phyloP scores from a whole-genome alignment of 2,888 invertebrate species.

The Ernsta delagoae region DNA sequence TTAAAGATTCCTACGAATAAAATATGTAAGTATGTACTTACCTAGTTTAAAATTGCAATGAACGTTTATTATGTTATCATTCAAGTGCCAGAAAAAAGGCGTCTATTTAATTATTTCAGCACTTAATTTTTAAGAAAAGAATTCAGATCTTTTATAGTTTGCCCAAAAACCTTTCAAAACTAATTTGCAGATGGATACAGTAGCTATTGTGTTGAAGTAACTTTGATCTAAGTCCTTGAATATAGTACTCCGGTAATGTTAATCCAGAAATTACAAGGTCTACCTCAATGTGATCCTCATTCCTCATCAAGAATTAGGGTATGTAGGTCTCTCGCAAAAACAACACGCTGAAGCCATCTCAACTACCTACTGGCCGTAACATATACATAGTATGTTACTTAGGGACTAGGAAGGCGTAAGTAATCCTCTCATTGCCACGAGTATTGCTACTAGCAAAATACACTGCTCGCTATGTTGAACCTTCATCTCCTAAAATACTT shows the following conservation, averaged over 20 bases:
- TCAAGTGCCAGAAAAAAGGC: too few relatives aligned
- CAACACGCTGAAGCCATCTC: constrained; percentile 24
- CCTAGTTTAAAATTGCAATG: too few relatives aligned
- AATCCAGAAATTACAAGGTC: background rate
- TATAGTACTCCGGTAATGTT: background rate
- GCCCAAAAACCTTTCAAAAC: too few relatives aligned
- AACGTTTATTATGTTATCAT: too few relatives aligned
- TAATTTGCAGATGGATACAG: too few relatives aligned
- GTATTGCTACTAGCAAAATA: constrained; percentile 3
- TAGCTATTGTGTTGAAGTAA: background rate
- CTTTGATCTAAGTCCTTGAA: background rate
- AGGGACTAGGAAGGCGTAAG: constrained; percentile 21
- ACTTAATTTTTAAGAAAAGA: too few relatives aligned
- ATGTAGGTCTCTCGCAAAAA: constrained; percentile 28
- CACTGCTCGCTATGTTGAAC: background rate
- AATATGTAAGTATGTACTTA: too few relatives aligned
- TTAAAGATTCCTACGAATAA: too few relatives aligned
- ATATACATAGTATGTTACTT: constrained; percentile 34
- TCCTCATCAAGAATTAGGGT: constrained; percentile 15
- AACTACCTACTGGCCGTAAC: constrained; percentile 20
- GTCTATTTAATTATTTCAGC: too few relatives aligned
- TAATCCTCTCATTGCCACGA: constrained; percentile 17
- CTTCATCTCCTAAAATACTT: background rate
- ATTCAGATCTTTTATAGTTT: too few relatives aligned
- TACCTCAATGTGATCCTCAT: background rate